Evolutionary conservation across 64 coral and sea anemone genomes (phyloP), one percentile per base, ranked within the genome.

Genomic region (Catalaphyllia jardinei): DNA sequence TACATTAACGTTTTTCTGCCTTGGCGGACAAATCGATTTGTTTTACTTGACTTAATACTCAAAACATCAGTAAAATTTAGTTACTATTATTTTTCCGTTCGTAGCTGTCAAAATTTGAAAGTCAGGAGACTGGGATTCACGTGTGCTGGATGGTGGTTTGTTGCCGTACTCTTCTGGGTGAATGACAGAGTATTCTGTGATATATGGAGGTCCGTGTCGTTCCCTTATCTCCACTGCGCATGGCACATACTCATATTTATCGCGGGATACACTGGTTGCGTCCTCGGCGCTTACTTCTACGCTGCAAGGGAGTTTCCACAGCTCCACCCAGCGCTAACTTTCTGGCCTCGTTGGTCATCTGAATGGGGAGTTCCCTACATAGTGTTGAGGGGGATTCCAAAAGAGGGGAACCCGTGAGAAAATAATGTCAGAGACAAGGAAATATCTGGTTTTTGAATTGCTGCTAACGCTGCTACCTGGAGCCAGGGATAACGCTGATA

Each of bases 211-310:
- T 91, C 80, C 27, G 14, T 99, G 2, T 95, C 97, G 0, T 99
- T 99, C 61, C 97, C 97, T 11, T 99, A 95, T 64, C 65, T 99
- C 11, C 97, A 99, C 60, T 99, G 97, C 82, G 94, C 91, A 25
- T 99, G 97, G 97, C 97, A 99, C 14, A 83, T 99, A 30, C 51
- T 99, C 0, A 99, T 99, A 69, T 93, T 99, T 71, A 88, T 99
- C 20, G 97, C 93, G 27, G 79, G 91, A 17, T 95, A 99, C 60
- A 93, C 90, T 27, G 97, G 93, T 24, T 99, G 97, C 18, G 97
- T 99, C 0, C 76, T 99, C 9, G 93, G 93, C 24, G 80, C 93
- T 9, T 95, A 99, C 59, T 89, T 93, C 29, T 95, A 95, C 71
- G 97, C 97, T 31, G 77, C 54, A 2, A 84, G 77, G 35, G 97